Conservation (phyloP, 2,113 vertebrate species). For the Myrmecophaga tridactyla region DNA sequence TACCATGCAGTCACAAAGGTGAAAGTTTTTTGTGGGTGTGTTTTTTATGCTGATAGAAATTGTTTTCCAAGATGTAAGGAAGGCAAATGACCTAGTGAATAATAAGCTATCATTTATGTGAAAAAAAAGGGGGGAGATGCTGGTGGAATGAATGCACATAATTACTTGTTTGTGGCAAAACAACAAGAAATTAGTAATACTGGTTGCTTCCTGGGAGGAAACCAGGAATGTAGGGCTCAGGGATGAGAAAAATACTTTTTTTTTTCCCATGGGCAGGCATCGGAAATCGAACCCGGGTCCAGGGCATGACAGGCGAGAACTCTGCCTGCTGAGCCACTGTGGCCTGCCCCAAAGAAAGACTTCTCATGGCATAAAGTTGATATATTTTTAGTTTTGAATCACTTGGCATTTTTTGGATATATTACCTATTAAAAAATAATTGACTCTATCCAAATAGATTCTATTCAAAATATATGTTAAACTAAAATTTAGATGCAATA, state of each 20-base stretch:
- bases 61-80: not conserved
- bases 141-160: not conserved
- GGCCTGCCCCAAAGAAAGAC: too few species aligned
- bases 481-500: not conserved
- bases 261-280: too few species aligned
- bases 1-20: not conserved
- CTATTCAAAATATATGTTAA: not conserved
- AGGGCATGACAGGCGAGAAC: too few species aligned
- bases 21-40: not conserved
- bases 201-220: not conserved
- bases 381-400: not conserved
- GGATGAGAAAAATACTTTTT: too few species aligned
- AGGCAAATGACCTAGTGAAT: not conserved
- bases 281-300: too few species aligned
- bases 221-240: not conserved
- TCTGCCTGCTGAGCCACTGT: too few species aligned
- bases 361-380: not conserved
- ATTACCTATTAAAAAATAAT: not conserved
- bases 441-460: not conserved
- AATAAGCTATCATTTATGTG: not conserved
- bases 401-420: not conserved
- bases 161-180: not conserved
- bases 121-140: not conserved
- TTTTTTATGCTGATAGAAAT: not conserved
- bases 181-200: not conserved